phyloP scores from a whole-genome alignment of 2,888 invertebrate genomes.

The Gortyna flavago region DNA sequence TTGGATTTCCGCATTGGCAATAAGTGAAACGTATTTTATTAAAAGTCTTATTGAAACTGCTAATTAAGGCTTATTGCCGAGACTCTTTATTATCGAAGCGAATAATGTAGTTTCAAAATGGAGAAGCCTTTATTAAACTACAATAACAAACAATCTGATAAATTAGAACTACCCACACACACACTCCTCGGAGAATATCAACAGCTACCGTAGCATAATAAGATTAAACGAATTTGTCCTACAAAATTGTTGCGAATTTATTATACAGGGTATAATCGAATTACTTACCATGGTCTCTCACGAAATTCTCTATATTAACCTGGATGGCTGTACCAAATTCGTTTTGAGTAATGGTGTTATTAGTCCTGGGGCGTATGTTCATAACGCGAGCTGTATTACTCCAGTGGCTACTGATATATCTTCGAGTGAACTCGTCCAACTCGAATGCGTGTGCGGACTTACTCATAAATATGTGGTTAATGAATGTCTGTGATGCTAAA shows the following conservation, averaged over 20 bases:
- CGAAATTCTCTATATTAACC: conserved; percentile 68
- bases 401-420: conserved; percentile 70
- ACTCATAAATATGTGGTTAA: conserved; percentile 49
- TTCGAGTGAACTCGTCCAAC: conserved; percentile 63
- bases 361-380: conserved; percentile 72
- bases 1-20: conserved; percentile 21
- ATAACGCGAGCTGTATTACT: conserved; percentile 72
- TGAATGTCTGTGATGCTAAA: conserved; percentile 7
- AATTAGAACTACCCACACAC: background rate
- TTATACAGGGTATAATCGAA: conserved; percentile 61
- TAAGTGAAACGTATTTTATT: conserved; percentile 19
- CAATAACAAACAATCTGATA: background rate
- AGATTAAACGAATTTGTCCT: conserved; percentile 35
- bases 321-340: conserved; percentile 69
- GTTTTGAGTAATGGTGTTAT: conserved; percentile 76
- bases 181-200: conserved; percentile 1
- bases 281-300: conserved; percentile 62
- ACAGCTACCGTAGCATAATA: conserved; percentile 3
- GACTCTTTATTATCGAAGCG: background rate
- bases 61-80: background rate
- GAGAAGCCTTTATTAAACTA: background rate
- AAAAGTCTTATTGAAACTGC: background rate
- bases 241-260: conserved; percentile 48
- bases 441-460: conserved; percentile 55
- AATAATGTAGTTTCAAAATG: background rate